phyloP scores from a whole-genome alignment of 2,888 invertebrate genomes.

The Trisateles emortualis region DNA sequence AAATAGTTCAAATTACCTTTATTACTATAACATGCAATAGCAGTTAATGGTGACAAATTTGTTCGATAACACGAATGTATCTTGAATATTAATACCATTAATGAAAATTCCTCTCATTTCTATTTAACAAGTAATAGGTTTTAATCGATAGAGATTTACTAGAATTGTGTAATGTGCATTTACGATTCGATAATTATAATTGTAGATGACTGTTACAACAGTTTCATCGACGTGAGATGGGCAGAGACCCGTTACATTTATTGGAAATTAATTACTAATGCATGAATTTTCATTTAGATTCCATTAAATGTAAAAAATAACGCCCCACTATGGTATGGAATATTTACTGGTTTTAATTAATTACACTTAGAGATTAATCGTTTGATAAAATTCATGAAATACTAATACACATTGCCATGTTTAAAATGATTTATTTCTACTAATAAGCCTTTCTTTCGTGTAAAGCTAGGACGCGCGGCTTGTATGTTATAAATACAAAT shows the following conservation, averaged over 20 bases:
- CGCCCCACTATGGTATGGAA: neutral
- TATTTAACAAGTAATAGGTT: conserved; percentile 13
- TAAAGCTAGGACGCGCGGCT: too few species aligned
- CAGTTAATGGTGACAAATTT: conserved; percentile 51
- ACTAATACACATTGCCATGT: neutral
- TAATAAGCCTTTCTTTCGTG: neutral
- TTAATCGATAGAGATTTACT: conserved; percentile 20
- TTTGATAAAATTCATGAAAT: conserved; percentile 4
- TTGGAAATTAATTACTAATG: conserved; percentile 31
- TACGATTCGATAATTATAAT: conserved; percentile 39
- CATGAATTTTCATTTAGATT: conserved; percentile 10
- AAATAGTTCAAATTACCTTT: conserved; percentile 44
- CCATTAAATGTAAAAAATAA: conserved; percentile 5
- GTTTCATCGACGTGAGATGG: conserved; percentile 24
- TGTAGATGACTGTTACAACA: conserved; percentile 33
- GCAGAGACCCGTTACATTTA: conserved; percentile 25
- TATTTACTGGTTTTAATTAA: conserved; percentile 1
- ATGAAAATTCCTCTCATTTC: conserved; percentile 39
- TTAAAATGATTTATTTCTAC: neutral
- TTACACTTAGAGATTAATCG: neutral
- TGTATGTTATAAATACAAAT: too few species aligned
- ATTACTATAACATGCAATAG: conserved; percentile 45
- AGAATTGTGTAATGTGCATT: conserved; percentile 25
- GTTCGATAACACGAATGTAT: conserved; percentile 40
- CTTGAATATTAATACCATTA: conserved; percentile 49